phyloP scores from a whole-genome alignment of 2,113 vertebrate species.

The Datnioides undecimradiatus region DNA sequence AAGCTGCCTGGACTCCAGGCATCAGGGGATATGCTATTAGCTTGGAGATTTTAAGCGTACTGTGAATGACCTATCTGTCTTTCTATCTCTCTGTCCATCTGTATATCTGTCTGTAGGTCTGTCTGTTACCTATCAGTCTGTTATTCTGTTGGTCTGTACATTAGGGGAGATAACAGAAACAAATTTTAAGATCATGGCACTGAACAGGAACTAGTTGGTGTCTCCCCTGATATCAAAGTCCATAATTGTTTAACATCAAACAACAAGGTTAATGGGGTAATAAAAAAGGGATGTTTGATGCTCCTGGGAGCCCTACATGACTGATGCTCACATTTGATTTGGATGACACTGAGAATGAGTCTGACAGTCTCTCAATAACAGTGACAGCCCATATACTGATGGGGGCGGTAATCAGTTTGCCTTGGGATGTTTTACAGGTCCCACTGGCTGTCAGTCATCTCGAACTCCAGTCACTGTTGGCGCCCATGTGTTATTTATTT shows the following conservation, averaged over 20 bases:
- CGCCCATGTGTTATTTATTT: constrained; percentile 51
- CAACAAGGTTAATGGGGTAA: constrained; percentile 77
- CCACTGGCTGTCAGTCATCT: constrained; percentile 73
- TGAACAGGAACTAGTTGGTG: constrained; percentile 19
- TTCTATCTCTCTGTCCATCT: constrained; percentile 15
- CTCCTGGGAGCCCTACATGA: constrained; percentile 70
- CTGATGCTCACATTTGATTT: constrained; percentile 80
- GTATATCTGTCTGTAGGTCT: background rate
- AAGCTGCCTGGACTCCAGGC: constrained; percentile 72
- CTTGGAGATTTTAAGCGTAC: constrained; percentile 51
- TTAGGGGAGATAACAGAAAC: constrained; percentile 15
- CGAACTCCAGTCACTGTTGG: constrained; percentile 35
- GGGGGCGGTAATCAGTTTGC: constrained; percentile 70
- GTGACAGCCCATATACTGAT: constrained; percentile 71
- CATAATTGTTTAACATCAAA: constrained; percentile 79
- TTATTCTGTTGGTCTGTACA: background rate
- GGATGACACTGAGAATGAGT: constrained; percentile 65
- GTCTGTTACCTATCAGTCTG: background rate
- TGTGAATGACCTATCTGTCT: constrained; percentile 26
- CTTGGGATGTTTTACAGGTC: constrained; percentile 77
- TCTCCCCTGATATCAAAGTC: constrained; percentile 58
- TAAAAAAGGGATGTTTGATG: constrained; percentile 70
- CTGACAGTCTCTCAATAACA: constrained; percentile 79
- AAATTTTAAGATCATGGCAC: background rate
- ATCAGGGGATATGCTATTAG: constrained; percentile 63